Evolutionary conservation across 2,888 invertebrate species (phyloP), one percentile per base, ranked within the genome.

Genomic region (Entomobrya proxima): DNA sequence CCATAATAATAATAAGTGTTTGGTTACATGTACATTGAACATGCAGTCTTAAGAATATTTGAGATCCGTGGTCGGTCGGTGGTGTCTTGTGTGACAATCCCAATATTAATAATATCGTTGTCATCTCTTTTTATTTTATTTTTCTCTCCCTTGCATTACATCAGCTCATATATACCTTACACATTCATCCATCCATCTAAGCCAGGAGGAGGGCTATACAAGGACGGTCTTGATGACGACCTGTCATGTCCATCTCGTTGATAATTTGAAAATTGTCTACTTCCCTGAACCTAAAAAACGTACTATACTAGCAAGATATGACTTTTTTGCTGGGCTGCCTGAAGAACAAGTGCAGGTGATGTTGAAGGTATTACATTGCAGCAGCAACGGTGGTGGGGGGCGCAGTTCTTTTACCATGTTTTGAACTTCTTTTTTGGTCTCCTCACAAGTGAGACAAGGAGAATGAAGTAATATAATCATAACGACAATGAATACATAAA

Each of bases 141-240:
- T n/a, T n/a, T 64, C 52, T 37, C 61, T 21, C n/a, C n/a, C n/a
- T n/a, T n/a, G n/a, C n/a, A n/a, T n/a, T n/a, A n/a, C n/a, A n/a
- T n/a, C n/a, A n/a, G n/a, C 78, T 30, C 50, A 52, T 6, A 15
- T 15, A 7, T 11, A 58, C 64, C n/a, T 18, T 64, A 32, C 61
- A 50, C 55, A 67, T 40, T n/a, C 47, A 52, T 77, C 58, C 47
- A 52, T 78, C 50, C 58, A 75, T 64, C 64, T 21, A 18, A 64
- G 64, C 47, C 44, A 47, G 78, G 84, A 78, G 84, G 83, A 78
- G 78, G 84, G 77, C 78, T 84, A 77, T 77, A 84, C 84, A 84
- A 84, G 84, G 84, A 84, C 78, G 84, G 78, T 67, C 78, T 84
- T 84, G 84, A 84, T 84, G 84, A 84, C 84, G 84, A 84, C 78